Evolutionary conservation across 2,113 vertebrate species (phyloP), one percentile per base, ranked within the genome.

Genomic region (Phyllostomus discolor): DNA sequence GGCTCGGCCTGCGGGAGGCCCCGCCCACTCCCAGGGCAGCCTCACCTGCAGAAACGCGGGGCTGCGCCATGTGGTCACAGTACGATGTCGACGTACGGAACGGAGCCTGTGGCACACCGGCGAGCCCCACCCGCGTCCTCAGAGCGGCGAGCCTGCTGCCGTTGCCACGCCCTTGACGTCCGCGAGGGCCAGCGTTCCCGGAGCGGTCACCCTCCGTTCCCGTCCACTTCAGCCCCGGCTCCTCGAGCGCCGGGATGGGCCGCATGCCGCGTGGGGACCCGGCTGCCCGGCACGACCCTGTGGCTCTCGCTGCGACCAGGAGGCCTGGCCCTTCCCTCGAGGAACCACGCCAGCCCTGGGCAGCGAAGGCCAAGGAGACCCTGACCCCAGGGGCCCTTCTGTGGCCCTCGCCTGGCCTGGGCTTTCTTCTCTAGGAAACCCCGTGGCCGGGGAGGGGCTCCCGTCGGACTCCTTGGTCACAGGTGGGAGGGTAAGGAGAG

Each of bases 321-420:
- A 67, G 20, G 66, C 46, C n/a, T 0, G 2, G 15, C 38, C 9
- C 33, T 20, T 67, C 4, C 26, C 28, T 46, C 46, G 48, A 12
- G n/a, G 19, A 24, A 12, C 8, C 46, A 10, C 3, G 7, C 19
- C 10, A 50, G 28, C 24, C 90, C 10, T 31, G 24, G 33, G 16
- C 31, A 28, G 64, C 41, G 16, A 54, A 82, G 35, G 35, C 35
- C 10, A 28, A 57, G 17, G 54, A 46, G 38, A 52, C 14, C 14
- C 2, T n/a, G 33, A 5, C 8, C 22, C 16, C 48, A 4, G n/a
- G 28, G 20, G 22, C n/a, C 10, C 6, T 26, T 16, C 0, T 0
- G 17, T 8, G 24, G 2, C 0, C 57, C 17, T 12, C 0, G 0
- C 46, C 35, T 1, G 2, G 46, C 35, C 35, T n/a, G 50, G 12